Percentiles rank a stretch among this genome's conserved stretches.
Conservation (phyloP, 2,888 invertebrate genomes). For the Cryptus armator region DNA sequence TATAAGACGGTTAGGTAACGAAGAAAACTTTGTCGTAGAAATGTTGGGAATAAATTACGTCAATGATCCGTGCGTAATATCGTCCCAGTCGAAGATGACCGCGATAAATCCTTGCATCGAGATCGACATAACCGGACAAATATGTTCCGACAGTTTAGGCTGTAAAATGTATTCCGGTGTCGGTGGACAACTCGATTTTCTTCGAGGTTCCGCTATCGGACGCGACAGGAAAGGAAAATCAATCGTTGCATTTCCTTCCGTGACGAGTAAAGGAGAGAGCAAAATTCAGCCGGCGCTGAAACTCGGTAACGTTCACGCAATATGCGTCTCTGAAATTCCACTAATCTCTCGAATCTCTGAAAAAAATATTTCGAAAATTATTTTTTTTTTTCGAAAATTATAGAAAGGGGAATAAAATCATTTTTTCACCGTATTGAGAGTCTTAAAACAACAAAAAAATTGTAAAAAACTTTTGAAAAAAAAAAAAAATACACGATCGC, state of each 20-base stretch:
- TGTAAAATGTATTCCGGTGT: conserved; percentile 89
- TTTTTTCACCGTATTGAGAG: too few relatives aligned
- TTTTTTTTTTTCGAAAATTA: too few relatives aligned
- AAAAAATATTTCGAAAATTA: too few relatives aligned
- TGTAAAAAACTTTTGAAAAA: too few relatives aligned
- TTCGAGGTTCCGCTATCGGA: conserved; percentile 88
- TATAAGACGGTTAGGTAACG: neutral
- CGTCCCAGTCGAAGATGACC: conserved; percentile 95
- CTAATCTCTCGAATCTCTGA: too few relatives aligned
- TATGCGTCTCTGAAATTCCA: neutral
- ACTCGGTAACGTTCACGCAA: conserved; percentile 82
- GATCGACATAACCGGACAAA: conserved; percentile 97
- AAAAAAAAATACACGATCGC: too few relatives aligned
- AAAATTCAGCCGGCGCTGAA: conserved; percentile 88
- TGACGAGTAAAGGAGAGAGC: conserved; percentile 86
- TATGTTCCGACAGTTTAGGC: conserved; percentile 97
- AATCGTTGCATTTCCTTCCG: conserved; percentile 88
- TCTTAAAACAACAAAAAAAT: too few relatives aligned
- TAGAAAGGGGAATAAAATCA: too few relatives aligned
- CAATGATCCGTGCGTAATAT: conserved; percentile 93
- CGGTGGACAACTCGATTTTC: conserved; percentile 90
- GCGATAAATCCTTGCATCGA: conserved; percentile 99
- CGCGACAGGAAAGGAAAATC: conserved; percentile 88
- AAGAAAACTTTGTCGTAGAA: conserved; percentile 86
- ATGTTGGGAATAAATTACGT: conserved; percentile 96